Conservation (phyloP, 2,113 vertebrate species). For the Aptenodytes forsteri region DNA sequence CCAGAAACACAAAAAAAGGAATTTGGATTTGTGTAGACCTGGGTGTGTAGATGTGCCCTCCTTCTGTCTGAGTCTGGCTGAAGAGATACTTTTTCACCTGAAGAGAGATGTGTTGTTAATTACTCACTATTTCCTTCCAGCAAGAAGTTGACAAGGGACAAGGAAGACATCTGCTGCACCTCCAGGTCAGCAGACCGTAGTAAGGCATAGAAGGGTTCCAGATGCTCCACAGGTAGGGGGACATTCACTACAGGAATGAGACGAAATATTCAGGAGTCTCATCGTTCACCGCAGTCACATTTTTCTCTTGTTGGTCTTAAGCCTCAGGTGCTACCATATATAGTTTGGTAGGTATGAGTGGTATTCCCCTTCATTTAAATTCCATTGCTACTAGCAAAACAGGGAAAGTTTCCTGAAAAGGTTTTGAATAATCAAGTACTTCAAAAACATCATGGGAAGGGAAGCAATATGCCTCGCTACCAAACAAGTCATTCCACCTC, state of each 20-base stretch:
- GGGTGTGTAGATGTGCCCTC: neutral
- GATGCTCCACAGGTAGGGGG: slow-evolving; percentile 69
- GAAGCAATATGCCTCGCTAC: neutral
- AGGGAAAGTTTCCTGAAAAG: neutral
- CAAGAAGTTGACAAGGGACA: slow-evolving; percentile 79
- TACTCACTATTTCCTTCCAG: slow-evolving; percentile 78
- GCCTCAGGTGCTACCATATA: neutral
- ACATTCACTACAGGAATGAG: slow-evolving; percentile 64
- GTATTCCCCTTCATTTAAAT: neutral
- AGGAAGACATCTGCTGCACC: slow-evolving; percentile 78
- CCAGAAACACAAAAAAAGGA: neutral
- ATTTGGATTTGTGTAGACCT: neutral
- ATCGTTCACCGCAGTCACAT: neutral
- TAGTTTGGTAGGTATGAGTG: neutral
- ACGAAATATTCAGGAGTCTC: neutral
- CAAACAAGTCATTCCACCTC: neutral
- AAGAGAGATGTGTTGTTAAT: neutral
- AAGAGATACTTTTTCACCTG: neutral
- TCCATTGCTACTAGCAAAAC: neutral
- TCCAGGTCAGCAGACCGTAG: slow-evolving; percentile 77
- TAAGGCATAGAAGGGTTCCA: slow-evolving; percentile 75
- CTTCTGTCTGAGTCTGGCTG: neutral
- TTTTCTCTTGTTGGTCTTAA: neutral
- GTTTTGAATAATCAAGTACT: slow-evolving; percentile 14
- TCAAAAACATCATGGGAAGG: neutral